Base-by-base conservation (phyloP, 2,113 vertebrate species). In the Spermophilus dauricus region DNA sequence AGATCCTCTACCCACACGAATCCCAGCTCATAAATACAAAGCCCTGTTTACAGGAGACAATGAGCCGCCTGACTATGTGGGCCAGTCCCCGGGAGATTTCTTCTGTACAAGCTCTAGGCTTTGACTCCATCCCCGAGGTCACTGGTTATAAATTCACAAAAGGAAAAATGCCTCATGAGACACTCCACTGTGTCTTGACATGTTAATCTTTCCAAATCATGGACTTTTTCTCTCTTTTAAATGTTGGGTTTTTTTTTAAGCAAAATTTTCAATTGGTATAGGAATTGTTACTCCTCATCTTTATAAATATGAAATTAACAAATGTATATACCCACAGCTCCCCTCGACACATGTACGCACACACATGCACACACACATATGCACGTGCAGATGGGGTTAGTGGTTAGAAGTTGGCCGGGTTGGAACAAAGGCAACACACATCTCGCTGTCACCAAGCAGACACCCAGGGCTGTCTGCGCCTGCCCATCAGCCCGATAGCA, bases 401-500 rank as follows among this genome's bases (percentile, higher is more conserved):
- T 42, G 75, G 37, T 24, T 78, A 53, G 16, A 53, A 76, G 81
- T 78, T 48, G 88, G 93, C 65, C 63, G 61, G 75, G 39, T 82
- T 69, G 56, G 61, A 89, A 94, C 77, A 81, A 87, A 91, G 75
- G 84, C 61, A 42, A 6, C 61, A 37, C 63, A 75, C 30, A 0
- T 58, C 45, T 75, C 87, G 87, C 45, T 72, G 65, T 95, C 96
- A 78, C 92, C 89, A 67, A 48, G 94, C 77, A 87, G 95, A 96
- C 77, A 96, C 92, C 92, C 69, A 45, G 82, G 78, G 89, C 80
- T 17, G 80, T 42, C 80, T 20, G 80, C n/a, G 92, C 65, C 96
- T 83, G 91, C 92, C 97, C 95, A 53, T 70, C 92, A 92, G 97
- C 95, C 80, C 5, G 0, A 63, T 58, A 86, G 89, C 73, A 91